Evolutionary conservation across 2,113 vertebrate genomes (phyloP).

Genomic region (Triplophysa siluroides): DNA sequence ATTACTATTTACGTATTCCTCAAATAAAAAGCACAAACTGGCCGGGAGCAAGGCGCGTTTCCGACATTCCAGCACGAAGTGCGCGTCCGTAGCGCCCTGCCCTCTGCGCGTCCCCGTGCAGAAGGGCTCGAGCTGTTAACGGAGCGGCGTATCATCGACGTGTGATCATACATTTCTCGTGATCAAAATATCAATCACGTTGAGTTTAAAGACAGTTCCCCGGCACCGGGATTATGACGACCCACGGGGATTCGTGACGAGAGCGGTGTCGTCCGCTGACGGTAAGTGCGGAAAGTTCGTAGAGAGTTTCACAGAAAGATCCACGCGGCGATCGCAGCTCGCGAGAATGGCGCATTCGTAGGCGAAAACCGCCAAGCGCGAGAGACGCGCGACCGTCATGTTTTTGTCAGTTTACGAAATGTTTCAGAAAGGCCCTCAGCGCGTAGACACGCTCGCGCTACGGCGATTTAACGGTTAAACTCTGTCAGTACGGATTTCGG

Average conservation of each 20-base stretch:
- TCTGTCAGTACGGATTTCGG: neutral
- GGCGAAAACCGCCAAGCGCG: neutral
- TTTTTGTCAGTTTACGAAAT: neutral
- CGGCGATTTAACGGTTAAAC: constrained; percentile 8
- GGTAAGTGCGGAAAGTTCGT: constrained; percentile 69
- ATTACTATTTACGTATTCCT: neutral
- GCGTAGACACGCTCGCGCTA: neutral
- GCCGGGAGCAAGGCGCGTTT: constrained; percentile 32
- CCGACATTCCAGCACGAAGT: constrained; percentile 49
- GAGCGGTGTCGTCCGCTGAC: constrained; percentile 32
- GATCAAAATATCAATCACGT: constrained; percentile 44
- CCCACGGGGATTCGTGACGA: constrained; percentile 29
- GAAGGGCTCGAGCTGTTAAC: constrained; percentile 67
- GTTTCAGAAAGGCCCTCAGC: neutral
- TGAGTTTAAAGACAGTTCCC: constrained; percentile 42
- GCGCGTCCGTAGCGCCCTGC: constrained; percentile 65
- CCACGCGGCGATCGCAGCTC: constrained; percentile 23
- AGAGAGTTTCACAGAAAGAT: constrained; percentile 37
- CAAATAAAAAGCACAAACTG: neutral
- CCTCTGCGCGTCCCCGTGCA: constrained; percentile 55
- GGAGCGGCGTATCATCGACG: constrained; percentile 34
- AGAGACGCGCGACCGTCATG: neutral
- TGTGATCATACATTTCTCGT: constrained; percentile 40
- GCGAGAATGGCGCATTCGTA: constrained; percentile 12
- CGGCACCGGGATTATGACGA: constrained; percentile 48